Evolutionary conservation across 2,797 vertebrate genomes (phyloP).

Genomic region (Megalops cyprinoides): DNA sequence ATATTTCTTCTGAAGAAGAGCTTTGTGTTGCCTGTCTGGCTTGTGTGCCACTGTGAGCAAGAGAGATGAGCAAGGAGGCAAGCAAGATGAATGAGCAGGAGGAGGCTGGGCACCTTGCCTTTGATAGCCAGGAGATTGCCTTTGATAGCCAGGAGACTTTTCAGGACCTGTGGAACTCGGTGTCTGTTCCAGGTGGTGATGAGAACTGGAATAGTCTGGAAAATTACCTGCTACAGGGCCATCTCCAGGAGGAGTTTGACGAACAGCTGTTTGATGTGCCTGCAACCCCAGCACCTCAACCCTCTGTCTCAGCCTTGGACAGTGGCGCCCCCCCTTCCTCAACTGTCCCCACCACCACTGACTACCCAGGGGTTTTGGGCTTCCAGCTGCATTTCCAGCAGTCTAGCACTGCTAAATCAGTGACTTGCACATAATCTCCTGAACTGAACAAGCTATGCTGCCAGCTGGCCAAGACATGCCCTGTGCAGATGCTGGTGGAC

Average conservation of each 20-base stretch:
- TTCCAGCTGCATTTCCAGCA: constrained; percentile 70
- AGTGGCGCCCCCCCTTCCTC: constrained; percentile 51
- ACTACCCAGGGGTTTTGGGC: constrained; percentile 63
- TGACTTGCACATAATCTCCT: constrained; percentile 75
- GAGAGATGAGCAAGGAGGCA: no score
- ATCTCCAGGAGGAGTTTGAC: constrained; percentile 29
- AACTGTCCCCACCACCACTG: constrained; percentile 64
- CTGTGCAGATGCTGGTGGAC: constrained; percentile 63
- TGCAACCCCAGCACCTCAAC: constrained; percentile 30
- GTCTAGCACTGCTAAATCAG: constrained; percentile 75
- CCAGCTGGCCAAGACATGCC: constrained; percentile 75
- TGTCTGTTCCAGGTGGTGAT: constrained; percentile 32
- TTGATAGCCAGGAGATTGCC: no score
- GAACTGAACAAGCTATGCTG: constrained; percentile 77
- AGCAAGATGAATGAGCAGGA: constrained; percentile 36
- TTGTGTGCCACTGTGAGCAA: constrained; percentile 1
- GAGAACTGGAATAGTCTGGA: not conserved
- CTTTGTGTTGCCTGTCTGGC: constrained; percentile 13
- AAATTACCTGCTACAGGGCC: constrained; percentile 4
- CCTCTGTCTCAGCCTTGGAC: constrained; percentile 39
- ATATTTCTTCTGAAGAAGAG: not conserved
- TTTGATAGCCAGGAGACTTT: constrained; percentile 76
- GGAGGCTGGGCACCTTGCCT: constrained; percentile 29
- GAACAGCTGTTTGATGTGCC: constrained; percentile 36
- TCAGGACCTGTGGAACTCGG: constrained; percentile 60